Conservation (phyloP, 2,797 vertebrate genomes). For the Syngnathus rostellatus region DNA sequence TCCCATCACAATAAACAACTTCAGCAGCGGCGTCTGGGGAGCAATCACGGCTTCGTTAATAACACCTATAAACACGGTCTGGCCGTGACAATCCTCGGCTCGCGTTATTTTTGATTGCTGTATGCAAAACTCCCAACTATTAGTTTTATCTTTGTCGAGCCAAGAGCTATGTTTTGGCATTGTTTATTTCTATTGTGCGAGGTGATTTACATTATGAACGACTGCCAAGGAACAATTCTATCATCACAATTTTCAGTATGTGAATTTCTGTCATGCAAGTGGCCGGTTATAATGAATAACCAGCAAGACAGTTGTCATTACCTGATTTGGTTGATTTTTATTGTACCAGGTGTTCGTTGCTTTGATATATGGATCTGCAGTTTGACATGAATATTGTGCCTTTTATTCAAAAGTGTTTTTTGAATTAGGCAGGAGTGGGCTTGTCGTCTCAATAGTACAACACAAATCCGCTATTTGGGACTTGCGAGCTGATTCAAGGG, state of each 20-base stretch:
- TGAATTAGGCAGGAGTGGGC: not conserved
- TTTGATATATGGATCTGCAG: not conserved
- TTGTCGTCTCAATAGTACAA: conserved; percentile 1
- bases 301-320: too few species aligned
- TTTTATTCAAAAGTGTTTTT: not conserved
- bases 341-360: not conserved
- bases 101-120: conserved; percentile 6
- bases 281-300: too few species aligned
- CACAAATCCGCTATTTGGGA: not conserved
- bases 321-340: not conserved
- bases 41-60: conserved; percentile 37
- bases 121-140: not conserved
- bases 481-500: not conserved
- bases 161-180: too few species aligned
- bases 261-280: too few species aligned
- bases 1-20: conserved; percentile 27
- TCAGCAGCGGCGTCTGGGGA: conserved; percentile 25
- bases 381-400: not conserved
- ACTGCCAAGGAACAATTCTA: too few species aligned
- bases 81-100: conserved; percentile 1
- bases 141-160: not conserved
- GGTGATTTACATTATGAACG: too few species aligned
- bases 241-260: too few species aligned
- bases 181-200: too few species aligned
- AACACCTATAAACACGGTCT: conserved; percentile 17